Conservation (phyloP, 1,140 invertebrate species). For the Caerostris extrusa region DNA sequence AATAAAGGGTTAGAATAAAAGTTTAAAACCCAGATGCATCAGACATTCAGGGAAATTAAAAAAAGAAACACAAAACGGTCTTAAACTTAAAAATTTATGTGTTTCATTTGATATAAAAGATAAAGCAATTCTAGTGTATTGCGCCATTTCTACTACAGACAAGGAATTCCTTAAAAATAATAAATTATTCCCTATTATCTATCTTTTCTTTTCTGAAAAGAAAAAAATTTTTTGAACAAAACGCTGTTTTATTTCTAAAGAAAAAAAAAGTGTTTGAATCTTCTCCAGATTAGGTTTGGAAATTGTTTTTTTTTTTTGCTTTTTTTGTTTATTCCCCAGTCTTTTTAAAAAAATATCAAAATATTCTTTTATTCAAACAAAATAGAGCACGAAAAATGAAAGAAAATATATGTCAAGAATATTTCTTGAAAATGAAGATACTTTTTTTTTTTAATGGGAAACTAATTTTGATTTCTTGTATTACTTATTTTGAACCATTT, state of each 20-base stretch:
- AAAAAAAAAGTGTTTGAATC: neutral
- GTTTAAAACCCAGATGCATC: too few relatives aligned
- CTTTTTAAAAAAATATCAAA: neutral
- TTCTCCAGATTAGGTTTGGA: neutral
- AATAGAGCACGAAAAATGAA: neutral
- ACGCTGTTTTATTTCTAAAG: neutral
- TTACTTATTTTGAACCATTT: neutral
- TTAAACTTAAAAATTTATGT: too few relatives aligned
- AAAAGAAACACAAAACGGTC: too few relatives aligned
- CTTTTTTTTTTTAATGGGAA: neutral
- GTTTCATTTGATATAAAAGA: too few relatives aligned
- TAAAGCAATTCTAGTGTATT: too few relatives aligned
- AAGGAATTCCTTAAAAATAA: neutral
- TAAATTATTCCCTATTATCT: neutral
- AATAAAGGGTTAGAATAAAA: too few relatives aligned
- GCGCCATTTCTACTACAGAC: neutral
- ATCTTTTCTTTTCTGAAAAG: neutral
- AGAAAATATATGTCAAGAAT: neutral
- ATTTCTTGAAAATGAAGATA: neutral
- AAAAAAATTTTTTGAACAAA: constrained; percentile 11
- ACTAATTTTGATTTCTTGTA: neutral
- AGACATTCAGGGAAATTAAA: too few relatives aligned
- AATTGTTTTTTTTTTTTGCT: neutral
- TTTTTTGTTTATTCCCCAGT: neutral
- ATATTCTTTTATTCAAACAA: neutral